Evolutionary conservation across 2,113 vertebrate genomes (phyloP), one percentile per base, ranked within the genome.

Genomic region (Danio rerio): DNA sequence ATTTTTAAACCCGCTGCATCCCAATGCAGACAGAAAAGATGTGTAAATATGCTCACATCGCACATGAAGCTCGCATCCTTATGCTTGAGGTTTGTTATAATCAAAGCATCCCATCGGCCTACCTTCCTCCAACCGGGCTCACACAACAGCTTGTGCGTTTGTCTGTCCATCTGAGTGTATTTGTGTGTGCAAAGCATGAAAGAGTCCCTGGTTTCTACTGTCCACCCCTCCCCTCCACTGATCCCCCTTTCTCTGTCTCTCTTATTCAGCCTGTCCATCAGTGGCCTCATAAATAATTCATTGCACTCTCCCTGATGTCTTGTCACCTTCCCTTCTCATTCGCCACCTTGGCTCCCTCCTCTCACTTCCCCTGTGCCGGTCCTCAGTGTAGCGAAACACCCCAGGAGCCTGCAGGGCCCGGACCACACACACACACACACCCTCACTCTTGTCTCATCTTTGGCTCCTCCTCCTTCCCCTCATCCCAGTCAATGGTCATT

Each of bases 251-350:
- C 80, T 63, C 63, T 74, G 65, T 82, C 81, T 86, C 84, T 86
- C 78, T 68, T 81, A 87, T 88, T 89, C 89, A 86, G 86, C 84
- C 84, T 88, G 86, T 89, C 89, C 87, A 86, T 90, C 88, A 90
- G 84, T 81, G 70, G 72, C 73, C 84, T 90, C 71, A 89, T 90
- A 87, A 90, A 90, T 90, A 87, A 90, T 90, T 89, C 86, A 90
- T 90, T 86, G 86, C 84, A 68, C 83, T 86, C 68, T 88, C 88
- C 84, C 86, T 84, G 84, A 88, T 90, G 89, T 78, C 86, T 89
- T 88, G 84, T 89, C 88, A 86, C 88, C 88, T 88, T 89, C 81
- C 89, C 86, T 86, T 87, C 89, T 90, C 82, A 86, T 89, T 90
- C 81, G 83, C 88, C 86, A 86, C 87, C 85, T 89, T 85, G 86